A percentile compares a stretch with the other conserved stretches of the same genome.
Evolutionary conservation across 1,140 invertebrate species (phyloP).

Genomic region (Temnothorax nylanderi): DNA sequence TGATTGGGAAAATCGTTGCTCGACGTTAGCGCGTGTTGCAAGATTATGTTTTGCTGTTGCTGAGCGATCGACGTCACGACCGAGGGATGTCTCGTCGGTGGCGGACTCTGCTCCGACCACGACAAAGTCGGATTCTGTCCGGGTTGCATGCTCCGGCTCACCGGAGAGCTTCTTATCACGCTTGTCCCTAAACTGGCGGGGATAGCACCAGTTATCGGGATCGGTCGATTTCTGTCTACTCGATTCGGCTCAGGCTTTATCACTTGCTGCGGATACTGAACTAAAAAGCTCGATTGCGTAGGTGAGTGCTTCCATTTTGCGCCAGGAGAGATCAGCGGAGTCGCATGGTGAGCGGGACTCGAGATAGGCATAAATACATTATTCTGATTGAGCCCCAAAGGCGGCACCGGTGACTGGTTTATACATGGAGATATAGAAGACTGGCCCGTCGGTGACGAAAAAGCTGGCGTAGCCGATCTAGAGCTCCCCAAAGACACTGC

Average conservation of each 20-base stretch:
- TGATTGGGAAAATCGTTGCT: conserved; percentile 77
- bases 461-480: conserved; percentile 94
- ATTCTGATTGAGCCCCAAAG: conserved; percentile 88
- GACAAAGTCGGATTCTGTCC: conserved; percentile 76
- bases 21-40: conserved; percentile 81
- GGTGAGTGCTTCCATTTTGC: conserved; percentile 86
- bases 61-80: conserved; percentile 82
- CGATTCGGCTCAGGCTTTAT: conserved; percentile 87
- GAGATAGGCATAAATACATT: conserved; percentile 95
- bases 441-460: conserved; percentile 92
- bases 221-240: conserved; percentile 81
- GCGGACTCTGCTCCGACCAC: conserved; percentile 83
- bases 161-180: conserved; percentile 93
- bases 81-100: conserved; percentile 80
- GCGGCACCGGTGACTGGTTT: conserved; percentile 89
- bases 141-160: conserved; percentile 76
- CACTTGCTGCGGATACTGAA: conserved; percentile 87
- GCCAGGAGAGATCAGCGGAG: conserved; percentile 80
- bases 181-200: conserved; percentile 88
- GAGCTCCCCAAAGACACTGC: conserved; percentile 96
- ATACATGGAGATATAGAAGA: conserved; percentile 88
- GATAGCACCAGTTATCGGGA: conserved; percentile 74
- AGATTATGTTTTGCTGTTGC: conserved; percentile 82
- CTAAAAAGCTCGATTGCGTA: conserved; percentile 83
- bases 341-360: conserved; percentile 87